These are phyloP conservation scores for Caenorhabditis inopinata DNA, from an alignment of 1,140 invertebrate genomes.

Conservation along the genomic window DNA sequence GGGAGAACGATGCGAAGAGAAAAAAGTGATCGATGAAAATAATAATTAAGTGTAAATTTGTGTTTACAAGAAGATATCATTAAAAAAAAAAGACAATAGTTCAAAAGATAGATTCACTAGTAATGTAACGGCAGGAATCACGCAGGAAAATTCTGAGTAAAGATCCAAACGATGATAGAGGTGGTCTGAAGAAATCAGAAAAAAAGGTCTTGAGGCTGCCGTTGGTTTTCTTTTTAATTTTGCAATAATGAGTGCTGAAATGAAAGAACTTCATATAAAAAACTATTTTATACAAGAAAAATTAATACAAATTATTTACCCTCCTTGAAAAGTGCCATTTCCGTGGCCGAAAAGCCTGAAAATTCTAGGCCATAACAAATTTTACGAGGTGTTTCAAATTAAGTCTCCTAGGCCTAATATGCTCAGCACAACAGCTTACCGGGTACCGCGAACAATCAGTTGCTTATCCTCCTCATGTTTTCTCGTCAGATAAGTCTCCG, in stretches of 20 bases:
- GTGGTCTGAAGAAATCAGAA: background rate
- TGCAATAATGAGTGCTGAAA: no score
- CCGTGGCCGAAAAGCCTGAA: background rate
- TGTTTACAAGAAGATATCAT: no score
- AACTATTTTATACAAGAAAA: no score
- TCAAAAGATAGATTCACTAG: no score
- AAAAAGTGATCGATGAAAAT: background rate
- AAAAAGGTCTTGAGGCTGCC: background rate
- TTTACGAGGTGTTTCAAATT: background rate
- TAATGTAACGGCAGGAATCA: no score
- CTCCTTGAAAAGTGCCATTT: background rate
- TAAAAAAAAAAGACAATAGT: no score
- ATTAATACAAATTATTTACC: background rate
- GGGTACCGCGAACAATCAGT: background rate
- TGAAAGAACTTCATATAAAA: no score
- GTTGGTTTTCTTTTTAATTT: no score
- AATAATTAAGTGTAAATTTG: constrained; percentile 15
- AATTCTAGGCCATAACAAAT: background rate
- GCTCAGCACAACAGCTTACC: background rate
- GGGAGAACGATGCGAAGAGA: background rate
- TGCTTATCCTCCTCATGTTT: background rate
- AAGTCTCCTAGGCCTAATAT: background rate
- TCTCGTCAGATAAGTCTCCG: background rate
- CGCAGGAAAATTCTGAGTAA: no score
- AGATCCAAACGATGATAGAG: no score